Conservation (phyloP, 1,140 invertebrate genomes). For the Akabosia matsudoensis region DNA sequence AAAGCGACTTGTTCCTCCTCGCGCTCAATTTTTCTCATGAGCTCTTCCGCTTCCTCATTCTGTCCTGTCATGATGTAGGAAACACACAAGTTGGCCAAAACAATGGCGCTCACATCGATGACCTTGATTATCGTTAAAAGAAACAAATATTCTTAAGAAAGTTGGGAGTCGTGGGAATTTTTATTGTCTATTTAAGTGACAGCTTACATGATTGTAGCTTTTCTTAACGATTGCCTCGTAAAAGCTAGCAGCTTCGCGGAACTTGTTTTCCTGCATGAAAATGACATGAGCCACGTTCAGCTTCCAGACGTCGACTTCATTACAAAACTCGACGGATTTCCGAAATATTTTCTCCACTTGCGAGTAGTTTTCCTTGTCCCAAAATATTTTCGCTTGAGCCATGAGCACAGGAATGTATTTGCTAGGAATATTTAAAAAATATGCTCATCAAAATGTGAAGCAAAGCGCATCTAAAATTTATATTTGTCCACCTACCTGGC, state of each 20-base stretch:
- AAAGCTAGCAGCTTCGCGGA: conserved; percentile 95
- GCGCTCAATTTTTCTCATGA: conserved; percentile 98
- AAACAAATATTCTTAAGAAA: conserved; percentile 8
- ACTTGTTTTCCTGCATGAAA: conserved; percentile 99
- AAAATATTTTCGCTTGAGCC: conserved; percentile 98
- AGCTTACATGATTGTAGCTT: conserved; percentile 81
- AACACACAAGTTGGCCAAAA: conserved; percentile 96
- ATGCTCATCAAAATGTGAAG: conserved; percentile 25
- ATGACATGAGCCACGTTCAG: conserved; percentile 97
- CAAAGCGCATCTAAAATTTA: no score
- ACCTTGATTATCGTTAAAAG: conserved; percentile 63
- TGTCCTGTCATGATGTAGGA: conserved; percentile 83
- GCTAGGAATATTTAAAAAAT: conserved; percentile 49
- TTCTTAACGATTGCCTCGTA: conserved; percentile 98
- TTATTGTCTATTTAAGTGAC: background rate
- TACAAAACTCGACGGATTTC: conserved; percentile 96
- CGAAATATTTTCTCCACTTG: conserved; percentile 93
- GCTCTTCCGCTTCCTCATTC: conserved; percentile 97
- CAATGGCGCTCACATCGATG: conserved; percentile 89
- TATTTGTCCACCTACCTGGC: conserved; percentile 32
- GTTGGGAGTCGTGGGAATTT: background rate
- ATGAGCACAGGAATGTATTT: conserved; percentile 87
- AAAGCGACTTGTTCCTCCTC: conserved; percentile 91
- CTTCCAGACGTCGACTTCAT: conserved; percentile 94
- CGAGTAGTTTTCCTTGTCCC: conserved; percentile 93